Evolutionary conservation across 2,797 vertebrate genomes (phyloP), one percentile per base, ranked within the genome.

Genomic region (Craterocephalus amniculus): DNA sequence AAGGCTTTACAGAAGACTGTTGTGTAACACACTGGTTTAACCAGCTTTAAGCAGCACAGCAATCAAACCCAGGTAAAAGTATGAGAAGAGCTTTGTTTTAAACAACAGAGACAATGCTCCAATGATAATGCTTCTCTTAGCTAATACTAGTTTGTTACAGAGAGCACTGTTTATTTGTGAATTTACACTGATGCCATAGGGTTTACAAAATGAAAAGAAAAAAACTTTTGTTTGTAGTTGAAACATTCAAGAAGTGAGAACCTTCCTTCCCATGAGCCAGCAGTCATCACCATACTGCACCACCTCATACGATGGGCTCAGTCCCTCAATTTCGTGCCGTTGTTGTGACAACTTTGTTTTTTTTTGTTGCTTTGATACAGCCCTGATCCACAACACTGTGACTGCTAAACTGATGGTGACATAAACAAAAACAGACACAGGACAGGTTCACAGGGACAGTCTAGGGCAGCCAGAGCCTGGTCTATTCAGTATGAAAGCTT

Each of bases 11-110:
- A 67, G 68, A 35, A 29, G 43, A 69, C 83, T 79, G 61, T 81
- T 79, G 81, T 48, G 65, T 79, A 77, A 88, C 73, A 81, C 22
- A 84, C 86, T 72, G 67, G 86, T 68, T 69, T 2, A 84, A 87
- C 88, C 81, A 54, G 71, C 63, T 72, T 69, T 55, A 54, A 38
- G 56, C 72, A 74, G 68, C 57, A 70, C 36, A 67, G 64, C 16
- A 11, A 65, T 22, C 49, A 49, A 54, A 64, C 38, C 1, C 32
- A 65, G 22, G 8, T 29, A 22, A 29, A 67, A 9, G 24, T 8
- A 49, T 54, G 59, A 24, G 48, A 52, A 35, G 27, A 38, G 58
- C 35, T 83, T 67, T 66, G 31, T 56, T 67, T 27, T 24, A 22
- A 74, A 71, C 51, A 49, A 43, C 3, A 64, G 2, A 31, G 22